A percentile compares a stretch with the other conserved stretches of the same genome.
phyloP scores from a whole-genome alignment of 2,797 vertebrate genomes.

The Dryobates pubescens region DNA sequence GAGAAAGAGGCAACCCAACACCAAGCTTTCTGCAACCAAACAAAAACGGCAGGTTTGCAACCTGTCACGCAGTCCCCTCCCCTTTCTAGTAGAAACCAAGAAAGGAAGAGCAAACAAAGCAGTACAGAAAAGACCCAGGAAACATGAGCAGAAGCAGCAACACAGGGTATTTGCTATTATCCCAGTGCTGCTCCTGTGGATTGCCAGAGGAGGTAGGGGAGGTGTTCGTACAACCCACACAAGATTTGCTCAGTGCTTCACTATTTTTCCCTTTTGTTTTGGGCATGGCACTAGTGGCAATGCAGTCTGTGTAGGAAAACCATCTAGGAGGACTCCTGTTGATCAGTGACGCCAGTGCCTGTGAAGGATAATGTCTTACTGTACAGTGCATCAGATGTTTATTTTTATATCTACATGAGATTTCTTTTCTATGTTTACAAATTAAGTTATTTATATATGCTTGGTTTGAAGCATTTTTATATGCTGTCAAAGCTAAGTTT shows the following conservation, averaged over 20 bases:
- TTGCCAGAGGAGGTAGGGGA: neutral
- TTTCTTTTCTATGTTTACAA: slow-evolving; percentile 75
- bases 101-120: neutral
- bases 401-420: slow-evolving; percentile 77
- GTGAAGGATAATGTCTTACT: slow-evolving; percentile 72
- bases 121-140: neutral
- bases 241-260: neutral
- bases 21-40: neutral
- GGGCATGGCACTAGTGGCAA: slow-evolving; percentile 58
- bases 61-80: accelerated
- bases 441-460: slow-evolving; percentile 81
- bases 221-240: neutral
- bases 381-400: slow-evolving; percentile 74
- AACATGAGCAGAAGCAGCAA: neutral
- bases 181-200: neutral
- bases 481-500: slow-evolving; percentile 71
- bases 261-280: slow-evolving; percentile 38
- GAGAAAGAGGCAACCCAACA: neutral
- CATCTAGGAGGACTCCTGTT: slow-evolving; percentile 55
- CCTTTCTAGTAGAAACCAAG: neutral
- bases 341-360: slow-evolving; percentile 37
- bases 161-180: neutral
- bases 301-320: slow-evolving; percentile 55
- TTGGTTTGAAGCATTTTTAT: slow-evolving; percentile 70
- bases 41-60: neutral